Conservation (phyloP, 1,140 invertebrate genomes). For the Sitophilus oryzae region DNA sequence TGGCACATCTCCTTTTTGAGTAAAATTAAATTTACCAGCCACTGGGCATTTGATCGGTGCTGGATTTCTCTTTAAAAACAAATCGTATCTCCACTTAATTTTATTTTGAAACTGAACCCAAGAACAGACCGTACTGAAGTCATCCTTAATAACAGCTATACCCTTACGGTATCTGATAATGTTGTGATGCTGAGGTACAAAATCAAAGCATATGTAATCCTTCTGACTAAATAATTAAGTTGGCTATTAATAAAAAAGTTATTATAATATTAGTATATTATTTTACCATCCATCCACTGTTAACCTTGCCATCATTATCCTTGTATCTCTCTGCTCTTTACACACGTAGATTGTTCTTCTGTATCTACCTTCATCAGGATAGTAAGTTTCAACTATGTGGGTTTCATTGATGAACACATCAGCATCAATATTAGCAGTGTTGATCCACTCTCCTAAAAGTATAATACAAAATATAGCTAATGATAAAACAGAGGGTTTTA, state of each 20-base stretch:
- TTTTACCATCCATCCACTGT: conserved; percentile 90
- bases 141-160: conserved; percentile 79
- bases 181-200: conserved; percentile 92
- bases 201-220: conserved; percentile 96
- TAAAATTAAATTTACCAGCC: conserved; percentile 92
- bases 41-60: conserved; percentile 90
- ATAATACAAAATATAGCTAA: not conserved
- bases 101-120: conserved; percentile 87
- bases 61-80: conserved; percentile 85
- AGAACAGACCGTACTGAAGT: conserved; percentile 88
- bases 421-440: conserved; percentile 92
- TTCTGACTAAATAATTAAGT: conserved; percentile 71
- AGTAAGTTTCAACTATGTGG: conserved; percentile 91
- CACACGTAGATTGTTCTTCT: conserved; percentile 92
- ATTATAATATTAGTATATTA: not conserved
- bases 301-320: conserved; percentile 91
- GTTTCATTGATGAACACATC: conserved; percentile 93
- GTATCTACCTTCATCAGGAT: conserved; percentile 83
- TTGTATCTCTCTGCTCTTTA: conserved; percentile 76
- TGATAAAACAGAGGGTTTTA: not conserved
- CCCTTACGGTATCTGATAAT: conserved; percentile 88
- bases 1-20: conserved; percentile 77
- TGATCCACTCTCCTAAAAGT: conserved; percentile 80
- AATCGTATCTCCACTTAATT: conserved; percentile 81
- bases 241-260: conserved; percentile 5